These are phyloP conservation scores for Trialeurodes vaporariorum DNA, from an alignment of 1,140 invertebrate species.

Conservation along the genomic window DNA sequence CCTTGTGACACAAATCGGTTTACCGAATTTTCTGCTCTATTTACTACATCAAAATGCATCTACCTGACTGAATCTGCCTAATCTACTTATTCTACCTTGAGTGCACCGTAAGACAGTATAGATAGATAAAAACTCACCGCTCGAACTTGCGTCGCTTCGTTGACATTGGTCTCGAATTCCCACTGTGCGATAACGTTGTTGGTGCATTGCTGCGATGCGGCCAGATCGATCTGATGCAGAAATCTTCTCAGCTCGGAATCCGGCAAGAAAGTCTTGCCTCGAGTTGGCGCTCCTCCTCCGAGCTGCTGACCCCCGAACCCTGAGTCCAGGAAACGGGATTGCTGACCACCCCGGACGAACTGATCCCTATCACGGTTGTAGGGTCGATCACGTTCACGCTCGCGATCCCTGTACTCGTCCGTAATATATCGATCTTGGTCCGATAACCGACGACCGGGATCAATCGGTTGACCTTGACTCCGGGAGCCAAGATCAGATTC, in stretches of 20 bases:
- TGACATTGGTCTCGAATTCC: conserved; percentile 78
- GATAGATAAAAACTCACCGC: conserved; percentile 75
- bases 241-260: conserved; percentile 34
- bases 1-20: no score
- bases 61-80: no score
- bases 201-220: conserved; percentile 61
- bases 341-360: not conserved
- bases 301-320: not conserved
- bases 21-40: no score
- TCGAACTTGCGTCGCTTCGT: conserved; percentile 62
- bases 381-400: not conserved
- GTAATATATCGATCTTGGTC: not conserved
- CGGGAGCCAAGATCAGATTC: not conserved
- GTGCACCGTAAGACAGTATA: no score
- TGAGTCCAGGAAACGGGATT: not conserved
- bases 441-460: no score
- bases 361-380: conserved; percentile 8
- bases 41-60: no score
- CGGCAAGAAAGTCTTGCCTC: not conserved
- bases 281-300: no score
- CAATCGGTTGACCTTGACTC: not conserved
- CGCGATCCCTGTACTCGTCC: not conserved
- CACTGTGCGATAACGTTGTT: conserved; percentile 72
- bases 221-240: conserved; percentile 54
- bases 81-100: no score